These are phyloP conservation scores for Paramuricea clavata DNA, from an alignment of 92 coral and sea anemone genomes.

Conservation along the genomic window DNA sequence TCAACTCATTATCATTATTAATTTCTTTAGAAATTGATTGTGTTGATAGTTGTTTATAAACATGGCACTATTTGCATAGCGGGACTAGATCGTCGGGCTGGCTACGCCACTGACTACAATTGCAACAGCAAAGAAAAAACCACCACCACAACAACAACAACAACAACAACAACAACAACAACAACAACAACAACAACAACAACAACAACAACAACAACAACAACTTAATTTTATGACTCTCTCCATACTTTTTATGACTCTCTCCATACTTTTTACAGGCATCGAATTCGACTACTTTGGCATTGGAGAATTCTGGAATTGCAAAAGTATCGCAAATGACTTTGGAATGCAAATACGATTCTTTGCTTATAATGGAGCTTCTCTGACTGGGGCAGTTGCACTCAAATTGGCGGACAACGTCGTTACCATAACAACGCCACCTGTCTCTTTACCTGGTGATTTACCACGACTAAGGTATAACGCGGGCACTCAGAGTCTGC, in stretches of 20 bases:
- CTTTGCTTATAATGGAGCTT: slow-evolving; percentile 69
- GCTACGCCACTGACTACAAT: too few species aligned
- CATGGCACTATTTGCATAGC: too few species aligned
- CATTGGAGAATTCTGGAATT: slow-evolving; percentile 84
- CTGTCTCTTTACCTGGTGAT: slow-evolving; percentile 40
- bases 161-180: background rate
- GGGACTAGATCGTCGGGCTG: too few species aligned
- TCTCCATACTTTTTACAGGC: slow-evolving; percentile 39
- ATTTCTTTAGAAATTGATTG: too few species aligned
- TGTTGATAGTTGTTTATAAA: too few species aligned
- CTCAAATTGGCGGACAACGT: slow-evolving; percentile 59
- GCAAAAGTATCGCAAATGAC: slow-evolving; percentile 67
- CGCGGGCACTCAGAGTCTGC: too few species aligned
- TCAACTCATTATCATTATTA: too few species aligned
- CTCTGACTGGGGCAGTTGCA: slow-evolving; percentile 74
- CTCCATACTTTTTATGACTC: too few species aligned
- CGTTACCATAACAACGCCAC: slow-evolving; percentile 61
- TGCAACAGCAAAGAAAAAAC: background rate
- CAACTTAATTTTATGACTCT: background rate
- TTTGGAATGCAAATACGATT: slow-evolving; percentile 72
- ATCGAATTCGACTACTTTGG: slow-evolving; percentile 73
- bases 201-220: background rate
- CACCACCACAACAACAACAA: too few species aligned
- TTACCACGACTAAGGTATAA: slow-evolving; percentile 64
- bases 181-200: background rate